Conservation (phyloP, 2,888 invertebrate genomes). For the Watsonalla cultraria region DNA sequence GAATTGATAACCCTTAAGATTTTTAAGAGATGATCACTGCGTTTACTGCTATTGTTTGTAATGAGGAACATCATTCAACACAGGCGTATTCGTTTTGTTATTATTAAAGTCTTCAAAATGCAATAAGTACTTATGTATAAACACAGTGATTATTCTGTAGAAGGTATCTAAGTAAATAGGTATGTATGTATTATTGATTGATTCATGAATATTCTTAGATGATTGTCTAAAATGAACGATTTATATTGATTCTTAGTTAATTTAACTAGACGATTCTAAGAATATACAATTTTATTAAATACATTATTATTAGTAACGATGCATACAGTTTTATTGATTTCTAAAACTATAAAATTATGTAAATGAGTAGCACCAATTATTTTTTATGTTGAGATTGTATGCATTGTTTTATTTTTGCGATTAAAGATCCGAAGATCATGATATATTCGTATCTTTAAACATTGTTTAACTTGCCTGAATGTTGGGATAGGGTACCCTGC, state of each 20-base stretch:
- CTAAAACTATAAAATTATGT: background rate
- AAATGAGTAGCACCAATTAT: slow-evolving; percentile 1
- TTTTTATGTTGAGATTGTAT: slow-evolving; percentile 17
- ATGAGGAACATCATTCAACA: too few species aligned
- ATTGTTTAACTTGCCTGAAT: slow-evolving; percentile 88
- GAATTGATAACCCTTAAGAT: slow-evolving; percentile 2
- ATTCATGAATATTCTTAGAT: background rate
- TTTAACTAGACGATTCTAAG: background rate
- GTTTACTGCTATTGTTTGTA: background rate
- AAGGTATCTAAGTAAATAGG: too few species aligned
- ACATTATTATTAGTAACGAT: background rate
- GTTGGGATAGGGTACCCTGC: slow-evolving; percentile 99
- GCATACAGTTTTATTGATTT: background rate
- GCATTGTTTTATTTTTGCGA: slow-evolving; percentile 22
- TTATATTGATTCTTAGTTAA: too few species aligned
- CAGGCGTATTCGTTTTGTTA: background rate
- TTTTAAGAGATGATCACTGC: background rate
- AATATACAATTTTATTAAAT: slow-evolving; percentile 4
- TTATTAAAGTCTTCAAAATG: background rate
- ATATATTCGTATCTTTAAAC: slow-evolving; percentile 52
- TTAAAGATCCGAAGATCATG: slow-evolving; percentile 42
- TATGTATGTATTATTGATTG: background rate
- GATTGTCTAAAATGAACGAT: background rate
- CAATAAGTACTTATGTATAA: background rate
- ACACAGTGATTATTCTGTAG: background rate